A percentile compares a stretch with the other conserved stretches of the same genome.
Conservation (phyloP, 2,113 vertebrate genomes). For the Regulus satrapa region DNA sequence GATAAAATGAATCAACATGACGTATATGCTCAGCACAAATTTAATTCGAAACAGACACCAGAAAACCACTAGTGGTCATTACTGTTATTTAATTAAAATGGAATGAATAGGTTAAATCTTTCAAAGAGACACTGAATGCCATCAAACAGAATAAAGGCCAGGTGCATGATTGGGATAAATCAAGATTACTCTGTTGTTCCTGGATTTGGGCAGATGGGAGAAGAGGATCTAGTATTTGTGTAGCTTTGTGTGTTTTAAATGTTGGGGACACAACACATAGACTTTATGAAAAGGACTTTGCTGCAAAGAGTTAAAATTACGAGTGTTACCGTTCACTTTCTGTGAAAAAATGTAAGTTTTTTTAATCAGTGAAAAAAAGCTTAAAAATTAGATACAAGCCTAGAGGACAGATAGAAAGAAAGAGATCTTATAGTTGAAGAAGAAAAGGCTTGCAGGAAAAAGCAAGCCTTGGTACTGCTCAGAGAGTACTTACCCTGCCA, state of each 20-base stretch:
- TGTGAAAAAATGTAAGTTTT: not conserved
- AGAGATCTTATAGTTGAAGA: not conserved
- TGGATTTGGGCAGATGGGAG: not conserved
- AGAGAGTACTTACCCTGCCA: not conserved
- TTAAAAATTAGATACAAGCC: not conserved
- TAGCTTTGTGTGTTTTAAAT: not conserved
- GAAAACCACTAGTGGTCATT: not conserved
- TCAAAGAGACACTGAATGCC: not conserved
- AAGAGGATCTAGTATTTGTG: not conserved
- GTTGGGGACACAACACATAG: not conserved
- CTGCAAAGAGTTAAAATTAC: not conserved
- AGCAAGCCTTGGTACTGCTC: not conserved
- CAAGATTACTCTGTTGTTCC: not conserved
- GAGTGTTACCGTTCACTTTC: not conserved
- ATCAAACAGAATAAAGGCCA: not conserved
- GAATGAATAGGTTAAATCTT: not conserved
- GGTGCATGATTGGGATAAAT: not conserved
- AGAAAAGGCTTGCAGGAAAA: not conserved
- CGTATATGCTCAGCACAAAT: not conserved
- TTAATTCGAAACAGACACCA: constrained; percentile 20
- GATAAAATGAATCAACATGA: not conserved
- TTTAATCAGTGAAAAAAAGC: not conserved
- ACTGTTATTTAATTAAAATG: constrained; percentile 3
- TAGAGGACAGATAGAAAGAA: not conserved
- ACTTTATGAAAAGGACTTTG: not conserved